A percentile compares a stretch with the other conserved stretches of the same genome.
These are phyloP conservation scores for Alouatta palliata DNA, from an alignment of 2,113 vertebrate genomes.

Conservation along the genomic window DNA sequence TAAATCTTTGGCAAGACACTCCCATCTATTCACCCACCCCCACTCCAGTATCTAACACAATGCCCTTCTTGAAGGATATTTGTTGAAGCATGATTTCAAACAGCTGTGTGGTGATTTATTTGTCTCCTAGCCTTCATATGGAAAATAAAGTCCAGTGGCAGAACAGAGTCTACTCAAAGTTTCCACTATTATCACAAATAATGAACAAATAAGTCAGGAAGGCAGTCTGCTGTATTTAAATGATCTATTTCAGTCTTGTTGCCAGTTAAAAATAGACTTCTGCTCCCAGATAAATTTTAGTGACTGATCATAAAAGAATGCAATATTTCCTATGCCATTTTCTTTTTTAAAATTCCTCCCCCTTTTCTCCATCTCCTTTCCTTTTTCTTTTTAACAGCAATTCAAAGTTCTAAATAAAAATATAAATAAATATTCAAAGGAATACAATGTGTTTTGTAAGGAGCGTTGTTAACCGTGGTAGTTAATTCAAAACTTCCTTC, in stretches of 20 bases:
- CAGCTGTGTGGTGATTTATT: conserved; percentile 24
- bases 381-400: not conserved
- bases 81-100: conserved; percentile 18
- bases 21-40: not conserved
- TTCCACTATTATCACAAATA: conserved; percentile 70
- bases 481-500: not conserved
- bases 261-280: conserved; percentile 68
- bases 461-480: not conserved
- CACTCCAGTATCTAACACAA: not conserved
- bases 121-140: not conserved
- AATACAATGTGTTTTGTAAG: not conserved
- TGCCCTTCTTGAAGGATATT: not conserved
- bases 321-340: not conserved
- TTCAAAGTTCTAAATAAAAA: not conserved
- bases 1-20: not conserved
- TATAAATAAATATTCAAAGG: conserved; percentile 1
- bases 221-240: conserved; percentile 59
- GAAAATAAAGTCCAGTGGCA: conserved; percentile 51
- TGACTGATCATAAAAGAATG: conserved; percentile 52
- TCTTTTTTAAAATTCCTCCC: conserved; percentile 14
- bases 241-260: conserved; percentile 57
- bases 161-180: conserved; percentile 66
- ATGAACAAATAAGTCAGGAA: conserved; percentile 56
- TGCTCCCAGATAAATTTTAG: conserved; percentile 43
- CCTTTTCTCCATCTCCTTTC: not conserved